phyloP scores from a whole-genome alignment of 1,140 invertebrate genomes.

The Ostrea denselamellosa region DNA sequence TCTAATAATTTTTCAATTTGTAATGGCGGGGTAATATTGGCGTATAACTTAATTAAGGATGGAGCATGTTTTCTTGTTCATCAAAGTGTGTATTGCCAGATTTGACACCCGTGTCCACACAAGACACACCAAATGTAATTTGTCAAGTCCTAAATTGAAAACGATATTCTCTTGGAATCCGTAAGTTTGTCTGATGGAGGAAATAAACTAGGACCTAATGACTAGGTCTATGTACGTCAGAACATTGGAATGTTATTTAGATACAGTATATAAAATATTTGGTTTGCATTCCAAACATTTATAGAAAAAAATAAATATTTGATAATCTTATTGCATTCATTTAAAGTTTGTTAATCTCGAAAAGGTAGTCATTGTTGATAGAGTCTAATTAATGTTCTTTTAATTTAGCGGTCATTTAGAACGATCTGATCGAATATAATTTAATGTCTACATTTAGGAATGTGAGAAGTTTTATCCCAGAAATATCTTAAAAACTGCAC shows the following conservation, averaged over 20 bases:
- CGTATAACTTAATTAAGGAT: background rate
- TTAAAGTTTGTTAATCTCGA: background rate
- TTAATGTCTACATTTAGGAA: background rate
- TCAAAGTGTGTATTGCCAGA: background rate
- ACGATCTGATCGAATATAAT: background rate
- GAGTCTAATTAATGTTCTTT: background rate
- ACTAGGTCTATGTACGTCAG: background rate
- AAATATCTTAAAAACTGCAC: too few relatives aligned
- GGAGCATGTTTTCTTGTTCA: background rate
- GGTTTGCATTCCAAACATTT: constrained; percentile 10
- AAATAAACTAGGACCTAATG: background rate
- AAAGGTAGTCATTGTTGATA: background rate
- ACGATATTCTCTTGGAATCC: background rate
- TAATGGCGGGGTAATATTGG: too few relatives aligned
- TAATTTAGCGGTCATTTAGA: background rate
- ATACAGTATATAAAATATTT: constrained; percentile 15
- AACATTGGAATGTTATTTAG: constrained; percentile 21
- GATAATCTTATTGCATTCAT: background rate
- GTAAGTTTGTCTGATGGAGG: background rate
- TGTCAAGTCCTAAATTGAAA: constrained; percentile 9
- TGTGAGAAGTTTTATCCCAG: background rate
- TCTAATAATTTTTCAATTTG: too few relatives aligned
- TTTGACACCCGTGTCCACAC: background rate
- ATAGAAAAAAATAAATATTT: constrained; percentile 6
- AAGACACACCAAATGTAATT: background rate